A percentile compares a stretch with the other conserved stretches of the same genome.
These are phyloP conservation scores for Eidolon dupreanum DNA, from an alignment of 2,797 vertebrate genomes.

Conservation along the genomic window DNA sequence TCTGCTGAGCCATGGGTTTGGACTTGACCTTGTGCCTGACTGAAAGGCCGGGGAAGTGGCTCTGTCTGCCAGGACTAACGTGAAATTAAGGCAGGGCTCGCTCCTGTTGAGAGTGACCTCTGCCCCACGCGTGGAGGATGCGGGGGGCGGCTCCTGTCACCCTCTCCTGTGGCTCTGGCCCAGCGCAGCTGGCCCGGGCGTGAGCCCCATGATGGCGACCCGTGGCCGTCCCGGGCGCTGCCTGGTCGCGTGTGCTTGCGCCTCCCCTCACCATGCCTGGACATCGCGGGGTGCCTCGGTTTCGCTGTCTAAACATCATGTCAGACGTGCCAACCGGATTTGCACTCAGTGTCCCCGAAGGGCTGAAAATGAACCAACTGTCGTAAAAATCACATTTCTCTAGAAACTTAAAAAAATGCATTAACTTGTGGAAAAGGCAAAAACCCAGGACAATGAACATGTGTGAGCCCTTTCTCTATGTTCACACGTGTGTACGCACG, in stretches of 20 bases:
- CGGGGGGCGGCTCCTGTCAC: fast-evolving
- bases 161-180: fast-evolving
- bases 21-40: not conserved
- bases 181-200: not conserved
- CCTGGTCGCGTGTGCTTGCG: not conserved
- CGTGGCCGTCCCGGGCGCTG: fast-evolving
- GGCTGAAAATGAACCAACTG: not conserved
- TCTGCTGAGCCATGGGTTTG: not conserved
- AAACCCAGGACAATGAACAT: not conserved
- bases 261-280: fast-evolving
- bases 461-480: not conserved
- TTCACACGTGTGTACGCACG: fast-evolving
- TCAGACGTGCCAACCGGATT: not conserved
- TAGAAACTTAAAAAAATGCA: not conserved
- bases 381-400: not conserved
- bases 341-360: not conserved
- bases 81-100: not conserved
- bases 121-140: not conserved
- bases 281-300: not conserved
- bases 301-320: not conserved
- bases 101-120: not conserved
- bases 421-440: not conserved
- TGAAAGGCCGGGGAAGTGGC: not conserved
- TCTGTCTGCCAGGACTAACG: not conserved
- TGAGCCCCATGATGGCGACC: not conserved